These are phyloP conservation scores for Arrhopalites spinosus DNA, from an alignment of 2,888 invertebrate species.

Conservation along the genomic window DNA sequence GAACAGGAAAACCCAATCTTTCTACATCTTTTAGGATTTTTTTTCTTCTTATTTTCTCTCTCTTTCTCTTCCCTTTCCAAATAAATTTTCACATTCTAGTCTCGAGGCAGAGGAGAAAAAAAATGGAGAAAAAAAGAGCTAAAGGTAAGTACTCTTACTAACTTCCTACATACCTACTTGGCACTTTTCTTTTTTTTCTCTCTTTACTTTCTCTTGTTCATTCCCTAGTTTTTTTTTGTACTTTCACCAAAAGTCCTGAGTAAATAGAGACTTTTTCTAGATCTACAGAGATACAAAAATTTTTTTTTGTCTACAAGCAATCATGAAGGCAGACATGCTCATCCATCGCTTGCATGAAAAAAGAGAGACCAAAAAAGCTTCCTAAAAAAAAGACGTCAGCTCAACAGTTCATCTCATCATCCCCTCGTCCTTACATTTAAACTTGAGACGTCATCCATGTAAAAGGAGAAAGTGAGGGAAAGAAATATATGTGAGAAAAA, in stretches of 20 bases:
- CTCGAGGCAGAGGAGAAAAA: neutral
- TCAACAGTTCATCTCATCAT: too few relatives aligned
- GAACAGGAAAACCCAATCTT: neutral
- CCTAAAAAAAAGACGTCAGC: too few relatives aligned
- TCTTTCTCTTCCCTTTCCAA: neutral
- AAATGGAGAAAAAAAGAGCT: neutral
- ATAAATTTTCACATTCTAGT: slow-evolving; percentile 4
- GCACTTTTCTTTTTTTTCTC: neutral
- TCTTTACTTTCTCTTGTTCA: too few relatives aligned
- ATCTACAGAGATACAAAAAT: neutral
- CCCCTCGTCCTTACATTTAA: too few relatives aligned
- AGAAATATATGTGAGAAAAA: too few relatives aligned
- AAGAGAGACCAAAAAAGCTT: too few relatives aligned
- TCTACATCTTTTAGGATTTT: too few relatives aligned
- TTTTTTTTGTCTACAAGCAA: neutral
- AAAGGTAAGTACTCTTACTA: neutral
- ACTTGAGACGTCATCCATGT: too few relatives aligned
- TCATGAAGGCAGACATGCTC: neutral
- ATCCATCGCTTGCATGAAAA: neutral
- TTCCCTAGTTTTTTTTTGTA: neutral
- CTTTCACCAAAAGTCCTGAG: neutral
- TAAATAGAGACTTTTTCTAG: slow-evolving; percentile 4
- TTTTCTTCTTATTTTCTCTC: neutral
- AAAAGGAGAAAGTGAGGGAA: too few relatives aligned
- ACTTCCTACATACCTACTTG: neutral